Percentiles rank a stretch among this genome's conserved stretches.
phyloP scores from a whole-genome alignment of 37 sponge, comb jelly and placozoan species.

The Cladorhizidae sp. region DNA sequence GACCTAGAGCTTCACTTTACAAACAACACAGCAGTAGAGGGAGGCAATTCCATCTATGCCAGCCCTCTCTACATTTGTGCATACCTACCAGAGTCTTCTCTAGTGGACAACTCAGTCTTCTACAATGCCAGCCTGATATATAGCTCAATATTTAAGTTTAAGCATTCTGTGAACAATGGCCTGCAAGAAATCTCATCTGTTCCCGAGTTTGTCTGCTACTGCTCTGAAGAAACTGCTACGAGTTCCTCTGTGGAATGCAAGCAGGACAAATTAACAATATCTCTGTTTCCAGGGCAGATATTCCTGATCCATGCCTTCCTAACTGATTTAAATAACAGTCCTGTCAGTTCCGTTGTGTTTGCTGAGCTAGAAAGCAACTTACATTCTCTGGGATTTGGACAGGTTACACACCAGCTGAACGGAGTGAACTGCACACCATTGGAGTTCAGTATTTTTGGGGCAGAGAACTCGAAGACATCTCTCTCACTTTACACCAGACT shows the following conservation, averaged over 20 bases:
- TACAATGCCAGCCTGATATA: neutral
- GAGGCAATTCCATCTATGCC: conserved; percentile 48
- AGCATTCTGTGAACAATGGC: conserved; percentile 1
- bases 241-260: neutral
- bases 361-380: neutral
- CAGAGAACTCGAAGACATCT: conserved; percentile 2
- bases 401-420: neutral
- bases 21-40: conserved; percentile 14
- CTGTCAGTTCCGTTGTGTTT: conserved; percentile 17
- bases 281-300: conserved; percentile 16
- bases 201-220: conserved; percentile 3
- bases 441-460: conserved; percentile 21
- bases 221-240: neutral
- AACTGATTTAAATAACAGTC: neutral
- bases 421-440: conserved; percentile 8
- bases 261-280: neutral
- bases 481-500: conserved; percentile 2
- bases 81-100: conserved; percentile 29
- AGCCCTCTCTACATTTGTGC: conserved; percentile 42
- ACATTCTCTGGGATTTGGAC: neutral
- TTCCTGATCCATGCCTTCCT: conserved; percentile 7
- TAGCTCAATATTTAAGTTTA: conserved; percentile 2
- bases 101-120: neutral
- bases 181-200: conserved; percentile 1
- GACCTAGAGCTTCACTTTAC: conserved; percentile 15